These are phyloP conservation scores for Aphyosemion australe DNA, from an alignment of 2,113 vertebrate genomes.

Conservation along the genomic window DNA sequence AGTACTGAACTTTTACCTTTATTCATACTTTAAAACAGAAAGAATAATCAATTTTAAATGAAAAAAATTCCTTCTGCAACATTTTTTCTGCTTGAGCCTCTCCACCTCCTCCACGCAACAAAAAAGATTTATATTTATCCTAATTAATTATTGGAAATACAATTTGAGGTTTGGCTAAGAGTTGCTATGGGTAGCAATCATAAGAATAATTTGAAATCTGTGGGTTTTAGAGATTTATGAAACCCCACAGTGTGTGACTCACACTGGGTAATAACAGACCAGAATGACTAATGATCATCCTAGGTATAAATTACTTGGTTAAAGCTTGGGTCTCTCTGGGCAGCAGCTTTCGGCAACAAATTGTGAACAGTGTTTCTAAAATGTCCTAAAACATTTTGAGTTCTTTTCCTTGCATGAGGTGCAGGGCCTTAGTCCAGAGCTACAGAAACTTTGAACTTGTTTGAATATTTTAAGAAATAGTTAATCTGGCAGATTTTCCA, in stretches of 20 bases:
- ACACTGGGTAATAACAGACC: neutral
- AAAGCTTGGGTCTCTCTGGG: neutral
- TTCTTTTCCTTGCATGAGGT: no score
- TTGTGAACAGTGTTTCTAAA: neutral
- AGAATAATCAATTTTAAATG: neutral
- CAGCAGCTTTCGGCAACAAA: neutral
- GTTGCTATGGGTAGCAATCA: neutral
- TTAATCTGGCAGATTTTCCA: no score
- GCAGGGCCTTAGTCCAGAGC: no score
- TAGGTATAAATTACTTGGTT: neutral
- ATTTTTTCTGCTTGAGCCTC: no score
- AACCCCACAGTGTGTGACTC: neutral
- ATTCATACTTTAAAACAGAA: no score
- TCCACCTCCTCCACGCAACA: no score
- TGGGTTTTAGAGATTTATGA: neutral
- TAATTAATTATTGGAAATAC: no score
- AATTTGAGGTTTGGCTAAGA: neutral
- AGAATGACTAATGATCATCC: neutral
- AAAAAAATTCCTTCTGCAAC: neutral
- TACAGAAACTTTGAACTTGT: no score
- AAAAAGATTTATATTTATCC: no score
- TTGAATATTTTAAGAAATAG: no score
- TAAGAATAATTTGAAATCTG: neutral
- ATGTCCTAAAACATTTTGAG: no score
- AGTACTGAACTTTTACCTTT: slow-evolving; percentile 7